These are phyloP conservation scores for Oenanthe melanoleuca DNA, from an alignment of 2,113 vertebrate genomes.

Conservation along the genomic window DNA sequence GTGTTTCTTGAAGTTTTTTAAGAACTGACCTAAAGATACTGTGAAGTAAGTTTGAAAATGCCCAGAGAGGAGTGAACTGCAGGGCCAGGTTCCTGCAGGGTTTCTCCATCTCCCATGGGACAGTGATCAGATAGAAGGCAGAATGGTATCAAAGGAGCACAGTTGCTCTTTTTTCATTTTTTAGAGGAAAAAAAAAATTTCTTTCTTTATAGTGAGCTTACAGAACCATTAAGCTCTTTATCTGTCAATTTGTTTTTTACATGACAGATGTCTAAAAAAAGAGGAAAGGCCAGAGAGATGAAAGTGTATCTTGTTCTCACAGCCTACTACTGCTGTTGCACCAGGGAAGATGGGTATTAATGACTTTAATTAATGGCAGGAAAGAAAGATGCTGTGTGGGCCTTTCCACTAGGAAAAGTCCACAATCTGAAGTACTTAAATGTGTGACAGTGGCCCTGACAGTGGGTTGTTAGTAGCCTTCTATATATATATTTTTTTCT, in stretches of 20 bases:
- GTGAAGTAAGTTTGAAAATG: neutral
- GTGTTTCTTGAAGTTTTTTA: neutral
- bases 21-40: neutral
- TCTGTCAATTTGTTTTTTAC: neutral
- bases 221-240: neutral
- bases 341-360: neutral
- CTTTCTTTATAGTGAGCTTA: neutral
- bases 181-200: neutral
- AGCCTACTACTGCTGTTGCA: neutral
- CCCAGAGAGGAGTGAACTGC: neutral
- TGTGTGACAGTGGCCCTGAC: neutral
- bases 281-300: neutral
- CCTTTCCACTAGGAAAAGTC: neutral
- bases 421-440: neutral
- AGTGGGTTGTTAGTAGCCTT: neutral
- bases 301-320: rapidly evolving
- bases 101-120: neutral
- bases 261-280: neutral
- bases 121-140: neutral
- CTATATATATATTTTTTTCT: neutral
- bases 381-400: neutral
- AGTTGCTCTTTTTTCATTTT: neutral
- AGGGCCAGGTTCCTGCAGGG: neutral
- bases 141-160: neutral
- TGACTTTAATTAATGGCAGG: neutral